Conservation (phyloP, 2,888 invertebrate species). For the Rhamnusium bicolor region DNA sequence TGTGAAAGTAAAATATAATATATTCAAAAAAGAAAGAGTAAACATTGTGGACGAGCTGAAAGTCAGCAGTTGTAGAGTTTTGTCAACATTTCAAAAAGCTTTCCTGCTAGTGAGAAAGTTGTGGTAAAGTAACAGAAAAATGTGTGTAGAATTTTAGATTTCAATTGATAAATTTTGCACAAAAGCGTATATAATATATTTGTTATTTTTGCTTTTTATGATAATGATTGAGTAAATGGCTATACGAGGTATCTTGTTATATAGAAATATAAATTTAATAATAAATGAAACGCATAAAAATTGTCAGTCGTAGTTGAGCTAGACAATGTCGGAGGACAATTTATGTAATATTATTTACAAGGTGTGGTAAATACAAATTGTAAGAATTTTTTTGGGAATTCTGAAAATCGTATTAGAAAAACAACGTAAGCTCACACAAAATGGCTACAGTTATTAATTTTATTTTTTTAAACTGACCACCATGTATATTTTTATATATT, state of each 20-base stretch:
- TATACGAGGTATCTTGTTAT: background rate
- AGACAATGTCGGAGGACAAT: too few species aligned
- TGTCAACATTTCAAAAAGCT: slow-evolving; percentile 36
- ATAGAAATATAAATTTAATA: too few species aligned
- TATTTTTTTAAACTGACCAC: too few species aligned
- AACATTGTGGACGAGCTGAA: slow-evolving; percentile 30
- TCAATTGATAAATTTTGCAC: slow-evolving; percentile 2
- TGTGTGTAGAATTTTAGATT: slow-evolving; percentile 16
- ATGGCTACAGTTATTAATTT: too few species aligned
- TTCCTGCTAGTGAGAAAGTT: slow-evolving; percentile 27
- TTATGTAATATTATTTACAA: too few species aligned
- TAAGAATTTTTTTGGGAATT: too few species aligned
- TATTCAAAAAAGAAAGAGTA: slow-evolving; percentile 33
- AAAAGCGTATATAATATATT: background rate
- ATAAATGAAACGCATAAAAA: too few species aligned
- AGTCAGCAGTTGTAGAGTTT: slow-evolving; percentile 38
- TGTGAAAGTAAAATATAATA: slow-evolving; percentile 25
- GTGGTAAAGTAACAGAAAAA: slow-evolving; percentile 12
- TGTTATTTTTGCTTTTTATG: background rate
- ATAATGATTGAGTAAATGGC: background rate
- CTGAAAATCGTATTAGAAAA: too few species aligned
- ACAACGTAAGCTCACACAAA: too few species aligned
- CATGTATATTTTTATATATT: too few species aligned
- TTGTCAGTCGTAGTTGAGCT: too few species aligned
- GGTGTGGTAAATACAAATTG: too few species aligned